Evolutionary conservation across 92 coral and sea anemone genomes (phyloP), one percentile per base, ranked within the genome.

Genomic region (Umimayanthus chanpuru): DNA sequence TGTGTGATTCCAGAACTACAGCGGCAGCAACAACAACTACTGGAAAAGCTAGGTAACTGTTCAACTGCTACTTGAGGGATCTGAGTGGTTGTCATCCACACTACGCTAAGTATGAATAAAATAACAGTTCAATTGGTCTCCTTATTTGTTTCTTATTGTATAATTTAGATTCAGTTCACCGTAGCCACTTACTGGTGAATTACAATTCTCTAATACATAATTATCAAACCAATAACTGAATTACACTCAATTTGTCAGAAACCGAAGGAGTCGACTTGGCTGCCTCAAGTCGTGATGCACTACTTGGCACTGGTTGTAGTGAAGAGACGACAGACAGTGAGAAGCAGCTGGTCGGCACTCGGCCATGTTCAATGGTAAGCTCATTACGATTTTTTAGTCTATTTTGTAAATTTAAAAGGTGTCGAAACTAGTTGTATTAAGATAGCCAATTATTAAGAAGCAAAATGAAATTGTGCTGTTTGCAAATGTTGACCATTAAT

Each of bases 1-100:
- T 9, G 16, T 8, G 49, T 36, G 20, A 77, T 77, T 6, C 81
- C 81, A 77, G 56, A 32, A 50, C 81, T 77, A 29, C 81, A 70
- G 23, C 76, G 76, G 76, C 21, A 70, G 38, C 14, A 70, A 70
- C 32, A n/a, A 23, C 10, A n/a, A 23, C 32, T 70, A 29, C 76
- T 70, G 76, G 76, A 70, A n/a, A 70, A 9, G 30, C 30, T 70
- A 70, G 76, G 76, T 71, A 71, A n/a, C 23, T 71, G 36, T n/a
- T 28, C 23, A 0, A 61, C 68, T 61, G 68, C 1, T 61, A 14
- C 68, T 61, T 14, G 18, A 14, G 4, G 18, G 4, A 61, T 61
- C 18, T 61, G 68, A 15, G 68, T 14, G 25, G 2, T 18, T 61
- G 25, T 61, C 25, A 61, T 43, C 68, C 0, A 61, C 18, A 9